Conservation (phyloP, 2,113 vertebrate species). For the Cnemophilus loriae region DNA sequence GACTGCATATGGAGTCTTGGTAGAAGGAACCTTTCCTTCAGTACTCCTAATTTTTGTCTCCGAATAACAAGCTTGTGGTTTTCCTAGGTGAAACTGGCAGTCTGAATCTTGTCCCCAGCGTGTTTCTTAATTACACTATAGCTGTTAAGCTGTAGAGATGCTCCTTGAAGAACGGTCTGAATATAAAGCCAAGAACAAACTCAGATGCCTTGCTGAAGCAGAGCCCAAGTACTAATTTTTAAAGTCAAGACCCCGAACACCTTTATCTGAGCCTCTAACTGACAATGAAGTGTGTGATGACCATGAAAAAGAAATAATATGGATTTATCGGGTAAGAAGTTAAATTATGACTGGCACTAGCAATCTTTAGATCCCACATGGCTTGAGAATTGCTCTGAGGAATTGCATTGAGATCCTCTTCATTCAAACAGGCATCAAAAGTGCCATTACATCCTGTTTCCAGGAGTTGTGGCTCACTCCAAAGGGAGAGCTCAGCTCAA, state of each 20-base stretch:
- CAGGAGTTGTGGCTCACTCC: slow-evolving; percentile 45
- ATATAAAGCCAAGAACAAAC: not conserved
- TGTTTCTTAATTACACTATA: not conserved
- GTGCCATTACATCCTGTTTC: slow-evolving; percentile 17
- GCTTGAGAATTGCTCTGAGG: slow-evolving; percentile 40
- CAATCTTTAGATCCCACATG: slow-evolving; percentile 39
- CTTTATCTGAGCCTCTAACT: not conserved
- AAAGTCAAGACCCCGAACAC: not conserved
- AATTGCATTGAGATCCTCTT: slow-evolving; percentile 40
- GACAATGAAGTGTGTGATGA: not conserved
- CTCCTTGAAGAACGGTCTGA: not conserved
- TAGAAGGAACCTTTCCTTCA: not conserved
- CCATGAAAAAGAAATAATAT: not conserved
- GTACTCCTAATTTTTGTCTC: not conserved
- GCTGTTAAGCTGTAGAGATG: not conserved
- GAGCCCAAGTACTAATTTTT: not conserved
- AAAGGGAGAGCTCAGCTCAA: slow-evolving; percentile 63
- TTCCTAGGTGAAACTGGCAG: not conserved
- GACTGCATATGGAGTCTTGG: not conserved
- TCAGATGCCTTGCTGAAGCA: not conserved
- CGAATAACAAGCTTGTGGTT: not conserved
- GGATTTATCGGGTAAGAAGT: not conserved
- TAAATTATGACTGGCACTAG: not conserved
- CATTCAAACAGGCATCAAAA: slow-evolving; percentile 34
- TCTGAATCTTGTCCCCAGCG: not conserved